Evolutionary conservation across 2,113 vertebrate species (phyloP).

Genomic region (Anolis carolinensis): DNA sequence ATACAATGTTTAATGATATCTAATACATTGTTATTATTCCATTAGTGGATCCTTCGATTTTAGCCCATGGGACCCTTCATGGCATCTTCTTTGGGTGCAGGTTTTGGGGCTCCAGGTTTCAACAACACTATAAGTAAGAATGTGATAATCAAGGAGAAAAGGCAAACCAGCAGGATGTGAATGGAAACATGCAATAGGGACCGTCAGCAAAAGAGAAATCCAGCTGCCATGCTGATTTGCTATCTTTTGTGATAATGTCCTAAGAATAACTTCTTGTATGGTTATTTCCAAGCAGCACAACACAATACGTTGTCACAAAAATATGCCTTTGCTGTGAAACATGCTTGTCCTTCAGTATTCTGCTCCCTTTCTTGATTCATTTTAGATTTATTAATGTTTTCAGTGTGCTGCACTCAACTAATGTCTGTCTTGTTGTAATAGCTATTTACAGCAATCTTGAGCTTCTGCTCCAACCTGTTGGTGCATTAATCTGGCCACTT

Average conservation of each 20-base stretch:
- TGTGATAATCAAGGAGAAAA: too few species aligned
- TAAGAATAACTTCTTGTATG: neutral
- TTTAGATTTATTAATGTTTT: constrained; percentile 11
- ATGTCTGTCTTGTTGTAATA: constrained; percentile 25
- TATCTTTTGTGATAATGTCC: neutral
- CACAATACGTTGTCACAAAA: neutral
- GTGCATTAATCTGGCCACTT: constrained; percentile 67
- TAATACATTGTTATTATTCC: too few species aligned
- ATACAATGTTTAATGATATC: too few species aligned
- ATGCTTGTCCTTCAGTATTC: rapidly evolving
- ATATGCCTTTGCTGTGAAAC: neutral
- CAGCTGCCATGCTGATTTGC: neutral
- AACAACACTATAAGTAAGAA: too few species aligned
- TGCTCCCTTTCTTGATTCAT: neutral
- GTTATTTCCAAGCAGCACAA: neutral
- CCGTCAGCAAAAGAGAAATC: neutral
- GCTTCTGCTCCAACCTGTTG: constrained; percentile 55
- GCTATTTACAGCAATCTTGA: constrained; percentile 57
- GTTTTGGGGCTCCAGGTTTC: too few species aligned
- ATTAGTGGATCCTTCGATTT: too few species aligned
- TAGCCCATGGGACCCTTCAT: too few species aligned
- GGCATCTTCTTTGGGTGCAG: too few species aligned
- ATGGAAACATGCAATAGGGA: too few species aligned
- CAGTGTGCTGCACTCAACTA: constrained; percentile 5
- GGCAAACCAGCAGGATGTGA: too few species aligned